These are phyloP conservation scores for Agonopterix heracliana DNA, from an alignment of 2,888 invertebrate species.

Conservation along the genomic window DNA sequence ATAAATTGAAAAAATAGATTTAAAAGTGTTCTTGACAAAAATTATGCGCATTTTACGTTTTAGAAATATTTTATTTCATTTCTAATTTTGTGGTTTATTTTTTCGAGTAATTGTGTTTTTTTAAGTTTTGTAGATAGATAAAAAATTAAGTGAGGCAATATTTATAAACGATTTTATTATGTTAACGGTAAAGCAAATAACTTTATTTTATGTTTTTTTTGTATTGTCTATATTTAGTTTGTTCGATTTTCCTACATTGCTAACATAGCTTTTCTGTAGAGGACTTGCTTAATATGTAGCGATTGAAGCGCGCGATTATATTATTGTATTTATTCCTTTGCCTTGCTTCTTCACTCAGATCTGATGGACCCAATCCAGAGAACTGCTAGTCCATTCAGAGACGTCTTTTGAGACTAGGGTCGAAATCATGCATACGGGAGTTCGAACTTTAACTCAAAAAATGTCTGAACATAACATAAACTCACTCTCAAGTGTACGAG, in stretches of 20 bases:
- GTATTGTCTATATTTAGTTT: constrained; percentile 29
- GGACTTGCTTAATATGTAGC: too few species aligned
- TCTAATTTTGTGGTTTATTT: constrained; percentile 4
- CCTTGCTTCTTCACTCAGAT: too few species aligned
- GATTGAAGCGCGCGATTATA: too few species aligned
- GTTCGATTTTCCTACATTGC: background rate
- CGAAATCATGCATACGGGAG: too few species aligned
- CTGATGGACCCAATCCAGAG: too few species aligned
- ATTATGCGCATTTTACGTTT: constrained; percentile 3
- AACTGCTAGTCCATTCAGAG: too few species aligned
- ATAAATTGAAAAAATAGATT: background rate
- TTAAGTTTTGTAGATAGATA: constrained; percentile 9
- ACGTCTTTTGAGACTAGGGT: too few species aligned
- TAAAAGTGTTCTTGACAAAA: background rate
- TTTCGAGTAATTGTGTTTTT: constrained; percentile 9
- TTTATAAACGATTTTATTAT: constrained; percentile 30
- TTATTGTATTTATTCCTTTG: too few species aligned
- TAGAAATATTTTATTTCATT: constrained; percentile 8
- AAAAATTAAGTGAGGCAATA: constrained; percentile 27
- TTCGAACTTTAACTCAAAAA: too few species aligned
- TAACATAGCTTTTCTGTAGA: too few species aligned
- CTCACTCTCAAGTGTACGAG: too few species aligned
- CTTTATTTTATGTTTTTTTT: constrained; percentile 38
- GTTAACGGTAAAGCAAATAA: constrained; percentile 28
- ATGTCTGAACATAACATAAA: too few species aligned